phyloP scores from a whole-genome alignment of 2,888 invertebrate genomes.

The Metacarcinus magister region DNA sequence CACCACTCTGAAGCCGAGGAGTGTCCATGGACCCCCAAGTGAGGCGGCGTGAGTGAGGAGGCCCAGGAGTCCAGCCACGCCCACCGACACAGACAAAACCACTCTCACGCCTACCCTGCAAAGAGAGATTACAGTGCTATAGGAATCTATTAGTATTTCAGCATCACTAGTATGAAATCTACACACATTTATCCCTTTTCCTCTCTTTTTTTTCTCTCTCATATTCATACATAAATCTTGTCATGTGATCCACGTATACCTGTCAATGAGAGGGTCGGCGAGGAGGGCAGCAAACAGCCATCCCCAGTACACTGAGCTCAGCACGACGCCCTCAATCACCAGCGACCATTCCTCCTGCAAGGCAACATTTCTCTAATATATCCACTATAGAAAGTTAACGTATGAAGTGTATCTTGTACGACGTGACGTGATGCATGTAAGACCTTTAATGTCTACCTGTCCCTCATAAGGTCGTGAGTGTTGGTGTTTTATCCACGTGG shows the following conservation, averaged over 20 bases:
- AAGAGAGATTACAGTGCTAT: not conserved
- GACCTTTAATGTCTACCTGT: no score
- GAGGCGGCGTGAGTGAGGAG: slow-evolving; percentile 68
- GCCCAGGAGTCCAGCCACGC: slow-evolving; percentile 52
- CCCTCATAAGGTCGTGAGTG: no score
- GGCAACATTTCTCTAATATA: not conserved
- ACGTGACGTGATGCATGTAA: no score
- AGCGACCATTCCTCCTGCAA: slow-evolving; percentile 50
- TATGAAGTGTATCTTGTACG: no score
- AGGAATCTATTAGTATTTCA: not conserved
- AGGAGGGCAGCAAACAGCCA: slow-evolving; percentile 37
- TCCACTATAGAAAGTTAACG: not conserved
- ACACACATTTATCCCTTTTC: not conserved
- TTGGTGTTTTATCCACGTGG: not conserved
- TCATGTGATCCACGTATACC: slow-evolving; percentile 2
- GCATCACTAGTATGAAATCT: no score
- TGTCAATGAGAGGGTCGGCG: slow-evolving; percentile 53
- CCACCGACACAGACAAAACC: slow-evolving; percentile 52
- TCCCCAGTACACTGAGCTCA: slow-evolving; percentile 62
- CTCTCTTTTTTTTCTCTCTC: not conserved
- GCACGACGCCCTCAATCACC: slow-evolving; percentile 6
- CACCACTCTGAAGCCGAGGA: slow-evolving; percentile 60
- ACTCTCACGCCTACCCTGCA: slow-evolving; percentile 46
- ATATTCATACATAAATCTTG: not conserved
- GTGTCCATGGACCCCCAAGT: slow-evolving; percentile 69